Conservation (phyloP, 2,888 invertebrate genomes). For the Lamellibrachia satsuma region DNA sequence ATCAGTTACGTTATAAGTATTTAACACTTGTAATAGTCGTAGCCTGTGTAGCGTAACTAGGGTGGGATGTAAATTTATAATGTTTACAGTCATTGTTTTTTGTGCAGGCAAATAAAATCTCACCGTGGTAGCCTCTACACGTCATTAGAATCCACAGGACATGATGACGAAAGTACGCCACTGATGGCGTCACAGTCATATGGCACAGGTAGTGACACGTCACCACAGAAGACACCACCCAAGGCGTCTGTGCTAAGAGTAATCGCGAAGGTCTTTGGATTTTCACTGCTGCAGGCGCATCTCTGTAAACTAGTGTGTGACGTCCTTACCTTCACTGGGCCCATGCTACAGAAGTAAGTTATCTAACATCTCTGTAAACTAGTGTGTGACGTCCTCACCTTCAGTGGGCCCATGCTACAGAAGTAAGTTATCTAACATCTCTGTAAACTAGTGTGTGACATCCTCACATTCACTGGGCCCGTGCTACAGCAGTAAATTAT, state of each 20-base stretch:
- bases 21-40: background rate
- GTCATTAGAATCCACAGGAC: background rate
- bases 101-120: background rate
- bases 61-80: background rate
- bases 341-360: constrained; percentile 43
- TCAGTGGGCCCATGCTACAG: constrained; percentile 32
- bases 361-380: constrained; percentile 39
- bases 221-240: background rate
- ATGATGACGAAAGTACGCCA: constrained; percentile 26
- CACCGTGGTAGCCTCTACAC: background rate
- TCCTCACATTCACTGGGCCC: constrained; percentile 43
- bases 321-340: constrained; percentile 43
- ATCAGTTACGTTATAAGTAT: background rate
- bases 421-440: constrained; percentile 27
- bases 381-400: constrained; percentile 42
- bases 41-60: background rate
- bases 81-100: background rate
- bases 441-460: constrained; percentile 45
- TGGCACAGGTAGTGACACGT: constrained; percentile 31
- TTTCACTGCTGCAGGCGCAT: constrained; percentile 47
- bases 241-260: constrained; percentile 45
- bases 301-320: constrained; percentile 45
- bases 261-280: constrained; percentile 51
- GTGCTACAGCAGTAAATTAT: constrained; percentile 32
- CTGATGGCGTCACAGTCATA: constrained; percentile 17